Conservation (phyloP, 1,140 invertebrate species). For the Leptinotarsa undecemlineata region DNA sequence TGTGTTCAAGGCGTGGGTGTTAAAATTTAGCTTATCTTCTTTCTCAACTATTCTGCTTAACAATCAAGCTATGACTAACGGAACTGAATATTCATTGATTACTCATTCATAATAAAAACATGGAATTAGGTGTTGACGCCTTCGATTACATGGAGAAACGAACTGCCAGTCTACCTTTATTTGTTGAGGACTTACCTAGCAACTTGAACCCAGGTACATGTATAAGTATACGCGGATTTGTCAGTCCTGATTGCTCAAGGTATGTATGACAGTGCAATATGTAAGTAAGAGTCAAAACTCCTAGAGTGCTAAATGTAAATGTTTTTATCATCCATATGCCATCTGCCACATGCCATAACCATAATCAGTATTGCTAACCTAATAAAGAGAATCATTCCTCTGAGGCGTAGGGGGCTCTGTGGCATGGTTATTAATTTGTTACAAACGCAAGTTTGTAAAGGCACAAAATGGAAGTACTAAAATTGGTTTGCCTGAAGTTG, state of each 20-base stretch:
- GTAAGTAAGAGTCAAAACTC: not conserved
- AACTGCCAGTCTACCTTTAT: not conserved
- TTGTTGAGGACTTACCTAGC: constrained; percentile 23
- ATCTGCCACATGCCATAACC: too few relatives aligned
- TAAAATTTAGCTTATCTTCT: not conserved
- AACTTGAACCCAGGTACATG: constrained; percentile 25
- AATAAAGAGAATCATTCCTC: not conserved
- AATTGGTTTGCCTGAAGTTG: too few relatives aligned
- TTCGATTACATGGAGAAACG: not conserved
- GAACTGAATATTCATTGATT: too few relatives aligned
- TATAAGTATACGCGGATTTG: constrained; percentile 26
- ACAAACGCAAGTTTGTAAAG: too few relatives aligned
- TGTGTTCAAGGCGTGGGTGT: not conserved
- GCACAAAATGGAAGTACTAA: too few relatives aligned
- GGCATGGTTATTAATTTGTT: too few relatives aligned
- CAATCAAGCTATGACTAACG: too few relatives aligned
- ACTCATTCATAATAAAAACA: not conserved
- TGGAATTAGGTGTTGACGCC: not conserved
- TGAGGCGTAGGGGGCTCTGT: not conserved
- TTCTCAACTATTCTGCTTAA: too few relatives aligned
- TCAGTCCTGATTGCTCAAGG: constrained; percentile 34
- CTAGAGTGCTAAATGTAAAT: not conserved
- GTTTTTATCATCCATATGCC: too few relatives aligned
- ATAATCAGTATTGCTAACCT: too few relatives aligned
- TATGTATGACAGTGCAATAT: constrained; percentile 11